Base-by-base conservation (phyloP, 2,797 vertebrate species). In the Danionella dracula region DNA sequence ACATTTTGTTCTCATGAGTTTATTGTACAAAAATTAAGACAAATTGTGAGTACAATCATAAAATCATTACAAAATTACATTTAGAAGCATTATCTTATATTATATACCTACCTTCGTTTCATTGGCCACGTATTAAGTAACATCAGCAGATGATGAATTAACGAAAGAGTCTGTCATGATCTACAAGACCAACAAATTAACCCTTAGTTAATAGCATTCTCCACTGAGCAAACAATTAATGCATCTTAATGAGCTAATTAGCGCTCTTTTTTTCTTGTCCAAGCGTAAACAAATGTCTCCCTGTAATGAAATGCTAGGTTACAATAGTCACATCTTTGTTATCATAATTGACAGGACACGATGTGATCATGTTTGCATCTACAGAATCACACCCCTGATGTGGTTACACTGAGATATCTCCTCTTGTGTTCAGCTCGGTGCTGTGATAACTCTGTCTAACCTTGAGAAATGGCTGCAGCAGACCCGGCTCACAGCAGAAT, bases 391-490 rank as follows among this genome's bases (percentile, higher is more conserved):
- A 42, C 8, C 4, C 48, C 32, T 53, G 38, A 44, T 15, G 49
- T 17, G 44, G 49, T 64, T 64, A 21, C 53, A 42, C 48, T 32
- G 17, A 53, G 49, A 54, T 64, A 53, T 64, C 29, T 8, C 40
- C 34, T 19, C 16, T 27, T 44, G 27, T 42, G 37, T 56, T 35
- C 63, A 66, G 31, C 42, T 55, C n/a, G 41, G 50, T 41, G 20
- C 31, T 37, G 62, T 17, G 51, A 66, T 45, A 46, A 45, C 58
- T 48, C 63, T 64, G 49, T 66, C 50, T 56, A 56, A 66, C 51
- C 50, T 56, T 66, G 55, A 51, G 44, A 41, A 53, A 60, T 51
- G 40, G 42, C 45, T 32, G 32, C 61, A 35, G 41, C 32, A 59
- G 42, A 53, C 42, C 53, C 37, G 27, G 32, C 32, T 50, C 45